Evolutionary conservation across 2,113 vertebrate genomes (phyloP).

Genomic region (Motacilla alba): DNA sequence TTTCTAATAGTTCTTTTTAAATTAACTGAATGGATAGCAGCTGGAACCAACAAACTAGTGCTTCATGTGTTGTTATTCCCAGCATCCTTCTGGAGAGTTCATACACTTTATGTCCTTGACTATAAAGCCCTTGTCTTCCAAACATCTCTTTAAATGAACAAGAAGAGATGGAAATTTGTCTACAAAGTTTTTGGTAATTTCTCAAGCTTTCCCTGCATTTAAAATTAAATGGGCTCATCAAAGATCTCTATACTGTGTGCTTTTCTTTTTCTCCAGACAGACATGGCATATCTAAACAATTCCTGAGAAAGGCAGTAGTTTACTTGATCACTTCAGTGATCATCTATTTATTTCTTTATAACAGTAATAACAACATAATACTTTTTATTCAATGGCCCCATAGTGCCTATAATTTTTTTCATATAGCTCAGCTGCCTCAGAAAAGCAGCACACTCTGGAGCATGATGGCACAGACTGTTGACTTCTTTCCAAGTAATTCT

Average conservation of each 20-base stretch:
- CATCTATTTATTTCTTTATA: not conserved
- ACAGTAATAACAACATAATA: not conserved
- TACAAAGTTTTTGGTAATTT: not conserved
- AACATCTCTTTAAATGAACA: constrained; percentile 16
- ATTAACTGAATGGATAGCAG: constrained; percentile 4
- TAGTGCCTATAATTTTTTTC: not conserved
- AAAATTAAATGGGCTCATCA: not conserved
- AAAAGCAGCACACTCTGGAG: not conserved
- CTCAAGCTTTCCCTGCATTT: not conserved
- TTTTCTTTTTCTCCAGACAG: not conserved
- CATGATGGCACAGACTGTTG: not conserved
- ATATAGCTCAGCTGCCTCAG: not conserved
- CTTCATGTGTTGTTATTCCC: not conserved
- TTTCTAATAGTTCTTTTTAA: not conserved
- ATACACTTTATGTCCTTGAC: not conserved
- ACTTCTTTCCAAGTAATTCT: not conserved
- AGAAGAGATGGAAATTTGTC: not conserved
- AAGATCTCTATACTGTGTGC: not conserved
- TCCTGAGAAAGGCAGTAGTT: not conserved
- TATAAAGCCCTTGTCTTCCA: not conserved
- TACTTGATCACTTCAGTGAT: constrained; percentile 2
- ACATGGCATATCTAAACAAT: not conserved
- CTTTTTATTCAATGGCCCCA: not conserved
- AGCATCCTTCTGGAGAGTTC: not conserved
- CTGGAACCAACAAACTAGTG: not conserved